Conservation (phyloP, 2,888 invertebrate species). For the Eutolmus rufibarbis region DNA sequence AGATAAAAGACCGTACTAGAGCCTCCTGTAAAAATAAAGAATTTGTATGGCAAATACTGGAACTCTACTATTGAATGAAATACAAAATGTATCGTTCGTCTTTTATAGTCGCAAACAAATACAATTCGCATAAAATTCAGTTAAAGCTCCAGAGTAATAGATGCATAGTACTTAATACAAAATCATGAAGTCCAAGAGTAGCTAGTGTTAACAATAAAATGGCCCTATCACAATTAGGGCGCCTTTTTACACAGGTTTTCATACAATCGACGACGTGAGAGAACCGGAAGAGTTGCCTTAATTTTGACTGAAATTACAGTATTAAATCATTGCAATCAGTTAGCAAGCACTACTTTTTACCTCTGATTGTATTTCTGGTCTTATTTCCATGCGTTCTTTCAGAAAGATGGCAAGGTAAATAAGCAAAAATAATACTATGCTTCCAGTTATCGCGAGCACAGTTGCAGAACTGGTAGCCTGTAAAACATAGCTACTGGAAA, state of each 20-base stretch:
- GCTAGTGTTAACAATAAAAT: conserved; percentile 60
- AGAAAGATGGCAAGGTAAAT: conserved; percentile 56
- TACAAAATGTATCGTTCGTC: too few species aligned
- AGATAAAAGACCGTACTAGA: conserved; percentile 65
- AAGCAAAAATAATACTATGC: conserved; percentile 53
- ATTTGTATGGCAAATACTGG: not conserved
- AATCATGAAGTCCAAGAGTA: conserved; percentile 56
- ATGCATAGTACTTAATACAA: conserved; percentile 55
- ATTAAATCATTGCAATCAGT: not conserved
- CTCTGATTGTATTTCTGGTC: conserved; percentile 48
- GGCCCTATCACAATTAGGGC: conserved; percentile 58
- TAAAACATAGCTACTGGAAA: conserved; percentile 69
- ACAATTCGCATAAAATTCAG: too few species aligned
- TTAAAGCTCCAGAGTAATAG: not conserved
- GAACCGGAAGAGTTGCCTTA: conserved; percentile 59
- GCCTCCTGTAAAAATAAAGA: conserved; percentile 53
- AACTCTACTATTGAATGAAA: too few species aligned
- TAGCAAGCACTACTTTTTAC: not conserved
- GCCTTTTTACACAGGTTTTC: conserved; percentile 56
- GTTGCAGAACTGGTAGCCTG: conserved; percentile 56
- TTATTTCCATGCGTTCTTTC: conserved; percentile 56
- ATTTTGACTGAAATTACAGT: conserved; percentile 52
- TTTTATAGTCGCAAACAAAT: too few species aligned
- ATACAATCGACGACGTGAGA: conserved; percentile 58
- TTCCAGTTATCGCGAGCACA: conserved; percentile 56